Conservation (phyloP, 2,888 invertebrate species). For the Parthenolecanium corni region DNA sequence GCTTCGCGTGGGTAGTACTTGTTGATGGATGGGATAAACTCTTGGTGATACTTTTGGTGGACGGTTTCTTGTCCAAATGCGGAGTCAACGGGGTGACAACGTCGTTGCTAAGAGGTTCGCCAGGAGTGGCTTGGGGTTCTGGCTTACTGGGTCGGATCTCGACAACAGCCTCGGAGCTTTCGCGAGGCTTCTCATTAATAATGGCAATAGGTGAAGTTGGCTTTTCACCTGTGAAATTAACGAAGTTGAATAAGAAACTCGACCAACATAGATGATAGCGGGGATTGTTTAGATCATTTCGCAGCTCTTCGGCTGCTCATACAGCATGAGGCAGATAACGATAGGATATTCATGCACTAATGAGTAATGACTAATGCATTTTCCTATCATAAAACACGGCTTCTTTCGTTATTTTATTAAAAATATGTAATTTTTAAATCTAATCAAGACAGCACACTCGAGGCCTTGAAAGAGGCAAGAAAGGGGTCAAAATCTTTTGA, state of each 20-base stretch:
- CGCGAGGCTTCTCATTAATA: slow-evolving; percentile 21
- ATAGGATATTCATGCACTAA: too few species aligned
- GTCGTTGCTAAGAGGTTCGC: background rate
- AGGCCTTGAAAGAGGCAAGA: too few species aligned
- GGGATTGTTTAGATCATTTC: too few species aligned
- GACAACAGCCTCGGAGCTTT: slow-evolving; percentile 6
- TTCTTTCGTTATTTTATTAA: too few species aligned
- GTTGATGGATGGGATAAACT: background rate
- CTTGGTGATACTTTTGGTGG: background rate
- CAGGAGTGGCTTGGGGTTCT: slow-evolving; percentile 1
- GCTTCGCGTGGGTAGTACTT: slow-evolving; percentile 5
- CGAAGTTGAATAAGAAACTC: background rate
- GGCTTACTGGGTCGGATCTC: slow-evolving; percentile 22
- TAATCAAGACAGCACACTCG: too few species aligned
- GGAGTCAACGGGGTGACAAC: background rate
- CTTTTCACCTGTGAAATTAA: slow-evolving; percentile 17
- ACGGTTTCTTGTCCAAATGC: background rate
- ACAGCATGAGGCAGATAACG: too few species aligned
- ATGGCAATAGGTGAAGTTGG: slow-evolving; percentile 11
- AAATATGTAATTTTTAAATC: too few species aligned
- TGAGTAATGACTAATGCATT: too few species aligned
- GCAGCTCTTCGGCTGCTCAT: too few species aligned
- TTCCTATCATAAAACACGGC: too few species aligned
- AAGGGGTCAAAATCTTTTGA: too few species aligned
- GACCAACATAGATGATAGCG: too few species aligned